Evolutionary conservation across 35 echinoderm and acorn worm species (phyloP).

Genomic region (Apostichopus parvimensis): DNA sequence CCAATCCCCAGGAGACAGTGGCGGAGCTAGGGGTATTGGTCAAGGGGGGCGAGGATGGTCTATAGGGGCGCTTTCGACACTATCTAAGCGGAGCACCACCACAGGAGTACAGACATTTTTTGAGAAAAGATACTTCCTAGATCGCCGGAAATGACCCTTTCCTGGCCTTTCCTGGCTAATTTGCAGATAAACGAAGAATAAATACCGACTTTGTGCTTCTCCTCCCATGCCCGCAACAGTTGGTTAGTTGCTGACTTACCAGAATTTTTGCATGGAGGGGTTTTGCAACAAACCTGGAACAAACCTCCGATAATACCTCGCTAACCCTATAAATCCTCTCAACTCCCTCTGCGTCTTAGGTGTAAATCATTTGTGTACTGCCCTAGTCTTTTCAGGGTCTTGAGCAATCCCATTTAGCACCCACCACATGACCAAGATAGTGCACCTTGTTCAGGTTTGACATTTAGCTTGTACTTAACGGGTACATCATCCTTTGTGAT

Average conservation of each 20-base stretch:
- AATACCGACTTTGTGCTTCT: conserved; percentile 12
- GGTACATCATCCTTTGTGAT: no score
- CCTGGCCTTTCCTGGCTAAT: neutral
- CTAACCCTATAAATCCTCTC: no score
- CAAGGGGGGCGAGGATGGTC: no score
- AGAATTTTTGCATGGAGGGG: no score
- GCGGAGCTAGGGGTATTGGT: no score
- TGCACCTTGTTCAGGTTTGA: conserved; percentile 11
- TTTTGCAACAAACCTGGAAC: no score
- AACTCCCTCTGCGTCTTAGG: neutral
- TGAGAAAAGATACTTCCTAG: conserved; percentile 55
- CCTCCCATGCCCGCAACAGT: neutral
- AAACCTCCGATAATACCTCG: no score
- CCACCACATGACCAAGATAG: neutral
- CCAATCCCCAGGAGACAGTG: conserved; percentile 37
- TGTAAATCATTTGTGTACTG: conserved; percentile 24
- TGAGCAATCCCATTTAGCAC: conserved; percentile 38
- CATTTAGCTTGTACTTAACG: conserved; percentile 29
- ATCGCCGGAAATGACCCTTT: conserved; percentile 55
- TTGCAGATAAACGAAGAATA: no score
- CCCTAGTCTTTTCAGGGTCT: conserved; percentile 54
- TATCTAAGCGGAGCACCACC: no score
- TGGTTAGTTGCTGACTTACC: no score
- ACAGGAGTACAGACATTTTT: neutral
- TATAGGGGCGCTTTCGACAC: no score